Evolutionary conservation across 1,140 invertebrate species (phyloP).

Genomic region (Pseudobourletiella spinata): DNA sequence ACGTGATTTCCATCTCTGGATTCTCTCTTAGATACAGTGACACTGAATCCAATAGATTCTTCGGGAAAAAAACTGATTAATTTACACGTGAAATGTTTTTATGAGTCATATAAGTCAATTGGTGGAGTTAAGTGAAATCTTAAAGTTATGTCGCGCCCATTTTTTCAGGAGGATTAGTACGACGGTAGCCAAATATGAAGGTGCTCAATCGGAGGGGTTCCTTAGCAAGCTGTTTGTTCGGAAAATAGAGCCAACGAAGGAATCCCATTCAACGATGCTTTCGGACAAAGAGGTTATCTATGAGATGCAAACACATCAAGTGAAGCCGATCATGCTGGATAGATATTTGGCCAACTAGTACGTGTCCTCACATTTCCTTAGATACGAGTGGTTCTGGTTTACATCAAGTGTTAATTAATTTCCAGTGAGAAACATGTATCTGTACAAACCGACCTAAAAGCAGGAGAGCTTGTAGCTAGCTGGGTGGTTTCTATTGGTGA

Average conservation of each 20-base stretch:
- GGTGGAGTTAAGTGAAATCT: no score
- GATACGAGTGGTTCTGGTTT: neutral
- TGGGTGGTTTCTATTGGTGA: conserved; percentile 92
- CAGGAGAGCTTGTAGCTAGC: conserved; percentile 66
- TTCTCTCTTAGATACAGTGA: no score
- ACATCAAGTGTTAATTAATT: no score
- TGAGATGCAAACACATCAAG: conserved; percentile 87
- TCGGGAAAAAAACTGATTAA: no score
- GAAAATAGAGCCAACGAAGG: conserved; percentile 86
- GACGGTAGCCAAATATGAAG: neutral
- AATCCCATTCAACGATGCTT: conserved; percentile 87
- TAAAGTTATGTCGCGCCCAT: no score
- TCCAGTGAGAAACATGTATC: conserved; percentile 69
- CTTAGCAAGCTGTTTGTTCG: conserved; percentile 78
- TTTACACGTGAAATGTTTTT: no score
- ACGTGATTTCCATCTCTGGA: no score
- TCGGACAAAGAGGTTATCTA: conserved; percentile 91
- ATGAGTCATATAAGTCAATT: no score
- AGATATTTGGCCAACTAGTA: conserved; percentile 86
- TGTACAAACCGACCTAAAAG: conserved; percentile 64
- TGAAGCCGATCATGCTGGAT: conserved; percentile 73
- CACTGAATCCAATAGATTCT: no score
- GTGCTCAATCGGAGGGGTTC: conserved; percentile 61
- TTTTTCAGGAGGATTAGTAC: conserved; percentile 5
- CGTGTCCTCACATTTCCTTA: conserved; percentile 45